Percentiles rank a stretch among this genome's conserved stretches.
Conservation (phyloP, 1,140 invertebrate genomes). For the Mercenaria mercenaria region DNA sequence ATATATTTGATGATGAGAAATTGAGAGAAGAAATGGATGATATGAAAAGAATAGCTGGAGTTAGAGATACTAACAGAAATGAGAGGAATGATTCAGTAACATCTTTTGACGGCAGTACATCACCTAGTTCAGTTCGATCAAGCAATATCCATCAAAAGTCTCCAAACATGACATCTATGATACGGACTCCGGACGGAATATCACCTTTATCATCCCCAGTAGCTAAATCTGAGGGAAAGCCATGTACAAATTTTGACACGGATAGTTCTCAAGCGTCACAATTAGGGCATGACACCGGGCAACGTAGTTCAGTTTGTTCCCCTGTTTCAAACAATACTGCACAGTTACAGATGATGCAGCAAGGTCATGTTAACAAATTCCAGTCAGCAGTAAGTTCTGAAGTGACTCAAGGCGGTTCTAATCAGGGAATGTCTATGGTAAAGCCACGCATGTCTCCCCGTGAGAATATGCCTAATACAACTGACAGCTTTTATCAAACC, state of each 20-base stretch:
- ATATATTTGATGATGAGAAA: background rate
- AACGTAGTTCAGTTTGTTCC: background rate
- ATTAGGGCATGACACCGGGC: background rate
- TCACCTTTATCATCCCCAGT: background rate
- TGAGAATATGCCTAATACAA: conserved; percentile 38
- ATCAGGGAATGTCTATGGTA: conserved; percentile 40
- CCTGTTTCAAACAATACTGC: background rate
- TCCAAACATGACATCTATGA: conserved; percentile 1
- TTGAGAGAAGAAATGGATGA: background rate
- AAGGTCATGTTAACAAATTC: conserved; percentile 24
- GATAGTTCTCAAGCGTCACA: background rate
- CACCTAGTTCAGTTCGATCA: conserved; percentile 23
- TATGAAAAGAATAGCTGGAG: background rate
- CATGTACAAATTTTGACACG: background rate
- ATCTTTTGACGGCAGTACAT: background rate
- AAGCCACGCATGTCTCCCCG: conserved; percentile 47
- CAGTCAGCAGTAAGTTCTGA: conserved; percentile 21
- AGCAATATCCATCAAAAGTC: background rate
- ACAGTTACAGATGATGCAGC: background rate
- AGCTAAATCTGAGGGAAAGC: background rate
- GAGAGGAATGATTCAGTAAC: background rate
- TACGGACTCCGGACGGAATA: background rate
- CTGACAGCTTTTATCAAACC: conserved; percentile 62
- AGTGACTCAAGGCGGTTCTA: conserved; percentile 38
- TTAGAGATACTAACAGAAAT: conserved; percentile 7